Percentiles rank a stretch among this genome's conserved stretches.
These are phyloP conservation scores for Notolepis coatsorum DNA, from an alignment of 2,797 vertebrate species.

Conservation along the genomic window DNA sequence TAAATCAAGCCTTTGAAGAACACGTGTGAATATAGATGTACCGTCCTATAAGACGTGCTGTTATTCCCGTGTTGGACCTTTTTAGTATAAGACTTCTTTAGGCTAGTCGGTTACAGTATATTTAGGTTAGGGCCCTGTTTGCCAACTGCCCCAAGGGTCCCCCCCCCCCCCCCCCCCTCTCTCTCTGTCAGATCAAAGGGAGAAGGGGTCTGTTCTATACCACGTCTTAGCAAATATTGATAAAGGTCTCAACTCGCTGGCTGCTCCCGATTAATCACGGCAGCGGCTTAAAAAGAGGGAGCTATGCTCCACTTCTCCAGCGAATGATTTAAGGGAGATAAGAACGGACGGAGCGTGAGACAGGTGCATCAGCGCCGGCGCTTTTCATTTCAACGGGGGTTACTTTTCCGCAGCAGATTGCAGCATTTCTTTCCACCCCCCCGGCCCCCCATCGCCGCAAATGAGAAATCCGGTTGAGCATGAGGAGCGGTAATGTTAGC, in stretches of 20 bases:
- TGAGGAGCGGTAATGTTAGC: slow-evolving; percentile 60
- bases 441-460: too few relatives aligned
- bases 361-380: slow-evolving; percentile 57
- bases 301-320: slow-evolving; percentile 55
- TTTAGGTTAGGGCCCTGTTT: slow-evolving; percentile 72
- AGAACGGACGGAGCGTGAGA: slow-evolving; percentile 49
- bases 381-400: slow-evolving; percentile 56
- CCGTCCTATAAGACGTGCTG: too few relatives aligned
- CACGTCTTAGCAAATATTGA: slow-evolving; percentile 77
- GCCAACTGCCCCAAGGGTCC: slow-evolving; percentile 54
- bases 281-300: slow-evolving; percentile 56
- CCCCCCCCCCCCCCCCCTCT: too few relatives aligned
- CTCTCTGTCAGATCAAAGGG: slow-evolving; percentile 72
- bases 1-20: too few relatives aligned
- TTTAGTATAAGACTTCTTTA: too few relatives aligned
- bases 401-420: slow-evolving; percentile 60
- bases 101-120: too few relatives aligned
- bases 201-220: slow-evolving; percentile 57
- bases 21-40: too few relatives aligned
- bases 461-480: slow-evolving; percentile 74
- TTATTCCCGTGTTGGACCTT: too few relatives aligned
- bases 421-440: slow-evolving; percentile 58
- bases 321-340: slow-evolving; percentile 41
- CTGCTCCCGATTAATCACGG: slow-evolving; percentile 65
- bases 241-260: slow-evolving; percentile 69